Base-by-base conservation (phyloP, 2,113 vertebrate genomes). In the Amphiprion ocellaris region DNA sequence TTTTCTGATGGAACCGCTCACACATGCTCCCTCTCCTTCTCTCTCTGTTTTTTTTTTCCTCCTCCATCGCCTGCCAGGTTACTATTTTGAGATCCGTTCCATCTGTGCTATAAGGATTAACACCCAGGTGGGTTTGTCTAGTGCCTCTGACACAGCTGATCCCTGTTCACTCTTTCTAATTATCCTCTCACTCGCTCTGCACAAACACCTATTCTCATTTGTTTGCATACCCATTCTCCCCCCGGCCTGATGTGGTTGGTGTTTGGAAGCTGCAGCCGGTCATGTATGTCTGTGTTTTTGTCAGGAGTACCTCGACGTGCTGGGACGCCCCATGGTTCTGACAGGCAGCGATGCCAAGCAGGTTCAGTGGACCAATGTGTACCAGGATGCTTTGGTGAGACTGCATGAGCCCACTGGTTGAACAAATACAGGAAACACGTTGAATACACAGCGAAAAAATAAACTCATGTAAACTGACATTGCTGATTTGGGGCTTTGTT, bases 341-440 rank as follows among this genome's bases (percentile, higher is more conserved):
- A 98, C 98, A 0, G 98, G 98, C 77, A 96, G 96, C 76, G 95
- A 95, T 44, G 98, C 97, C 91, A 99, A 99, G 85, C 97, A 99
- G 89, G 98, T 99, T 90, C 98, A 99, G 74, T 99, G 98, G 98
- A 99, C 98, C 75, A 99, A 99, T 2, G 98, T 98, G 71, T 99
- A 99, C 87, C 97, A 99, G 92, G 98, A 99, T 75, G 97, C 97
- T 3, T 91, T 99, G 97, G 98, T 99, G 91, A 94, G 93, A 63
- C 3, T 4, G 46, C 62, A 26, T 59, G 30, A 62, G 17, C 41
- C 33, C 39, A 4, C 4, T 41, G 17, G 52, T 21, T 53, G 4
- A 69, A 62, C 26, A 54, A 62, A 83, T 19, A 62, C 30, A 63
- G 5, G 47, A 15, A 73, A 66, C 50, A 16, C 54, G 63, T 26